phyloP scores from a whole-genome alignment of 1,140 invertebrate genomes.

The Drosophila dunni region DNA sequence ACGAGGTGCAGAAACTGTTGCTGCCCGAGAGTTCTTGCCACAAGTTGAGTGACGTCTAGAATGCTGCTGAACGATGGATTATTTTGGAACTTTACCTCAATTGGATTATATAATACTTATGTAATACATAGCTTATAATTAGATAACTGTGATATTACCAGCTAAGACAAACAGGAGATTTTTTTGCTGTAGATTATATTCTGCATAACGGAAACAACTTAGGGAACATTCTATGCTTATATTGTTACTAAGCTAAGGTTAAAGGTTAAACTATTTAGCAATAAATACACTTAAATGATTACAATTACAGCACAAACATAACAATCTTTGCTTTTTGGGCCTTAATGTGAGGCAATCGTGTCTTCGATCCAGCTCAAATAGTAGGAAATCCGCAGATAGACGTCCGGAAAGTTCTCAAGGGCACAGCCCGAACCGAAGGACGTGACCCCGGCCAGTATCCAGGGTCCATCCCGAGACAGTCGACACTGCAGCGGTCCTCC shows the following conservation, averaged over 20 bases:
- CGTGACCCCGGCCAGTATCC: slow-evolving; percentile 94
- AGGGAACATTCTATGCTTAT: slow-evolving; percentile 73
- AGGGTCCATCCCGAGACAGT: slow-evolving; percentile 89
- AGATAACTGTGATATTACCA: slow-evolving; percentile 72
- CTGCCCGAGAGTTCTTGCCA: slow-evolving; percentile 9
- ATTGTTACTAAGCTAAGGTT: slow-evolving; percentile 59
- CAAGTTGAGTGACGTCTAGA: slow-evolving; percentile 33
- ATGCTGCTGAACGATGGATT: neutral
- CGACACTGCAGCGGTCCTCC: slow-evolving; percentile 93
- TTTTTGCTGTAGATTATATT: slow-evolving; percentile 75
- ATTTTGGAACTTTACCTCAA: slow-evolving; percentile 42
- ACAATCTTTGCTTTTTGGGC: slow-evolving; percentile 8
- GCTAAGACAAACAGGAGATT: slow-evolving; percentile 56
- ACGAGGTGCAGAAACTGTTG: slow-evolving; percentile 60
- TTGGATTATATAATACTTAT: slow-evolving; percentile 10
- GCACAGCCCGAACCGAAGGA: slow-evolving; percentile 96
- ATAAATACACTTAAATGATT: slow-evolving; percentile 61
- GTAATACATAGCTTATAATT: slow-evolving; percentile 19
- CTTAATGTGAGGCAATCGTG: slow-evolving; percentile 84
- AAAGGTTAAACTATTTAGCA: slow-evolving; percentile 54
- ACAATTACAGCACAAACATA: slow-evolving; percentile 44
- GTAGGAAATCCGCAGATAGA: slow-evolving; percentile 93
- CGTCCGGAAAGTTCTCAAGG: slow-evolving; percentile 92
- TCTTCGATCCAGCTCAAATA: slow-evolving; percentile 94
- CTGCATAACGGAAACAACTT: slow-evolving; percentile 76